Percentiles rank a stretch among this genome's conserved stretches.
These are phyloP conservation scores for Aplochiton taeniatus DNA, from an alignment of 2,797 vertebrate genomes.

Conservation along the genomic window DNA sequence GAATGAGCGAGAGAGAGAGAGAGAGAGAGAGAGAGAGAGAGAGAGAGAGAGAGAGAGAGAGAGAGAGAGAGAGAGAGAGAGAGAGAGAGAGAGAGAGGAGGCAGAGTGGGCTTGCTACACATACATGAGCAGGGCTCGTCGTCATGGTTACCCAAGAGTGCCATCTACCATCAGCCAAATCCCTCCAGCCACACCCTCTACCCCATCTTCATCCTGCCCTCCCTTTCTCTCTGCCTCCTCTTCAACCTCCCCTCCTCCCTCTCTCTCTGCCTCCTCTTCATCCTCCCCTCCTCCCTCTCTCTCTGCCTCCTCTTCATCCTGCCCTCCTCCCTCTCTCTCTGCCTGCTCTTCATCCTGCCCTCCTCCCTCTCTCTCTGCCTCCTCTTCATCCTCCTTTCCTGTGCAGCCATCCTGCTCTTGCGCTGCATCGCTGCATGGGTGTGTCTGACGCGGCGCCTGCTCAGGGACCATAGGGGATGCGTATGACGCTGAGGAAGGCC, in stretches of 20 bases:
- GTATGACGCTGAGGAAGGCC: no score
- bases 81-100: neutral
- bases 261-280: constrained; percentile 1
- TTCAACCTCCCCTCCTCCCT: neutral
- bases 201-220: constrained; percentile 12
- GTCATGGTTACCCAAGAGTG: constrained; percentile 57
- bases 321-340: neutral
- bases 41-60: neutral
- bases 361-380: neutral
- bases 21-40: neutral
- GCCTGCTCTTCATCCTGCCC: constrained; percentile 3
- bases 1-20: no score
- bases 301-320: constrained; percentile 14
- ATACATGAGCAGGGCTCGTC: constrained; percentile 61
- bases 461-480: no score
- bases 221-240: constrained; percentile 7
- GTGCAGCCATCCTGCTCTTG: constrained; percentile 12
- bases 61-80: neutral
- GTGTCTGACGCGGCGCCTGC: no score
- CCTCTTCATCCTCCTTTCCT: constrained; percentile 17
- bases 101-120: constrained; percentile 28
- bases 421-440: no score
- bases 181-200: neutral
- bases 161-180: constrained; percentile 26
- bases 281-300: constrained; percentile 1